phyloP scores from a whole-genome alignment of 1,140 invertebrate species.

The Campoletis sonorensis region DNA sequence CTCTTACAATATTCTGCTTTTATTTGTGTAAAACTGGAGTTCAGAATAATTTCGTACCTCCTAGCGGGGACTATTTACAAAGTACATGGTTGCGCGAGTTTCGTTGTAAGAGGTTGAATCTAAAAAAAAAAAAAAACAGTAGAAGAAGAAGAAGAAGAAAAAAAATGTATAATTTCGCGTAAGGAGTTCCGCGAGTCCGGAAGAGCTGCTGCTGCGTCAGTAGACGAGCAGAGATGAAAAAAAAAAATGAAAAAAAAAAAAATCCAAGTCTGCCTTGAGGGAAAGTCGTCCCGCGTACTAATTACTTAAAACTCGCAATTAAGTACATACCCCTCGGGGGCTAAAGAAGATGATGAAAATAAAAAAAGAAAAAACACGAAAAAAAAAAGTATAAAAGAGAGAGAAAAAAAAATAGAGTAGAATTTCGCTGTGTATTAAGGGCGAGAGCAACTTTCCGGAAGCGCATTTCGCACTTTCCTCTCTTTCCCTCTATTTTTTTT shows the following conservation, averaged over 20 bases:
- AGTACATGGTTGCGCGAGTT: too few species aligned
- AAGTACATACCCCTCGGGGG: constrained; percentile 58
- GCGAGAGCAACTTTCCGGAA: constrained; percentile 61
- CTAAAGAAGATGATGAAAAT: constrained; percentile 57
- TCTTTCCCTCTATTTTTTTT: constrained; percentile 5
- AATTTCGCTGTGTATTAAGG: constrained; percentile 11
- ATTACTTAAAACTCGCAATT: constrained; percentile 68
- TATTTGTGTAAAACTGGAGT: too few species aligned
- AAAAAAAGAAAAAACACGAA: constrained; percentile 48
- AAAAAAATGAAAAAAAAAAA: constrained; percentile 45
- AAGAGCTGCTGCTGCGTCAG: too few species aligned
- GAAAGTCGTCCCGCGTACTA: constrained; percentile 60
- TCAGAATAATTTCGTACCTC: too few species aligned
- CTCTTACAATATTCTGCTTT: too few species aligned
- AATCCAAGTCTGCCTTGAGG: constrained; percentile 46
- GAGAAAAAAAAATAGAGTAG: not conserved
- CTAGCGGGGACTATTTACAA: too few species aligned
- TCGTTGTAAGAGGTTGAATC: too few species aligned
- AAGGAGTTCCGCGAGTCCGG: too few species aligned
- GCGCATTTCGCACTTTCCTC: constrained; percentile 68
- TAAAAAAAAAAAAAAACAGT: too few species aligned
- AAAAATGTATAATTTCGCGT: too few species aligned
- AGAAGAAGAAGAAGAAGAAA: too few species aligned
- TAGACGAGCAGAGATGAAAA: not conserved
- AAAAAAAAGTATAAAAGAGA: not conserved